Conservation (phyloP, 2,888 invertebrate species). For the Lasioglossum marginatum region DNA sequence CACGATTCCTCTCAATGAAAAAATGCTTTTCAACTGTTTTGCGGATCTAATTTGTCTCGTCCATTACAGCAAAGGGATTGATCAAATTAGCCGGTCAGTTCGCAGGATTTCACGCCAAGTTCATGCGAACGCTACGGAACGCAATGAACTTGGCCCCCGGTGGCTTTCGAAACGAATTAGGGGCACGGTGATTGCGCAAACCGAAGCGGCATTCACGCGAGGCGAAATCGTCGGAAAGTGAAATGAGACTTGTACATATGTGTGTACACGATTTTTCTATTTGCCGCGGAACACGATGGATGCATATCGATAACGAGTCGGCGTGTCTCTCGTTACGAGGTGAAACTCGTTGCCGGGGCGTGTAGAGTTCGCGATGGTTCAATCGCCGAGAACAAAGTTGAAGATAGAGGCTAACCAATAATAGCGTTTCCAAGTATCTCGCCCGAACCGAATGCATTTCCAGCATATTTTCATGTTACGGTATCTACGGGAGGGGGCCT, state of each 20-base stretch:
- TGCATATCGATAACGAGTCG: constrained; percentile 36
- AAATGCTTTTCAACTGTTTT: background rate
- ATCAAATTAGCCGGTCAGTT: background rate
- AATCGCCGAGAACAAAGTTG: constrained; percentile 22
- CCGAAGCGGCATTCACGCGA: constrained; percentile 7
- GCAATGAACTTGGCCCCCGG: background rate
- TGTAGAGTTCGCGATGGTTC: constrained; percentile 12
- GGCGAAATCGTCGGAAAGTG: constrained; percentile 40
- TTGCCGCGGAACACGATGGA: constrained; percentile 15
- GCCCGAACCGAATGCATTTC: background rate
- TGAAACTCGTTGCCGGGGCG: constrained; percentile 33
- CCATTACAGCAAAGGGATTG: background rate
- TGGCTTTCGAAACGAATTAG: constrained; percentile 2
- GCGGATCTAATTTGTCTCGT: background rate
- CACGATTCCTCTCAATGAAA: background rate
- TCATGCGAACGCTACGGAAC: background rate
- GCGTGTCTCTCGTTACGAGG: constrained; percentile 8
- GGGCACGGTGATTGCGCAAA: background rate
- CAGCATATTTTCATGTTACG: background rate
- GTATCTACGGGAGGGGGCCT: constrained; percentile 16
- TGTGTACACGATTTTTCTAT: constrained; percentile 22
- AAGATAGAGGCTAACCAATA: background rate
- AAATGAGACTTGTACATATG: constrained; percentile 30
- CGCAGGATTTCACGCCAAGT: background rate
- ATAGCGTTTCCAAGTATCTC: background rate